Percentiles rank a stretch among this genome's conserved stretches.
These are phyloP conservation scores for Anadara kagoshimensis DNA, from an alignment of 1,140 invertebrate genomes.

Conservation along the genomic window DNA sequence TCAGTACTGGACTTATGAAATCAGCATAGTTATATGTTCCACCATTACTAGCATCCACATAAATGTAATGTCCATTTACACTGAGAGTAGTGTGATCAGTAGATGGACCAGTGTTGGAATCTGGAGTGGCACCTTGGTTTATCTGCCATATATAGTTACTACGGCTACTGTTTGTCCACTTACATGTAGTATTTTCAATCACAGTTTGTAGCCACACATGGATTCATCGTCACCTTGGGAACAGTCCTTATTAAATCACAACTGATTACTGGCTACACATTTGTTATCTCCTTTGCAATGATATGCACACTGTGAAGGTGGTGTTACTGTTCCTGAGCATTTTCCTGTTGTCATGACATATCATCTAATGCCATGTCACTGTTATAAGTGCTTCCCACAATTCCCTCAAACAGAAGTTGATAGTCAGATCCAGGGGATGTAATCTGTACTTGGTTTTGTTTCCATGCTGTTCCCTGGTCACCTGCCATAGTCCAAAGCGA, in stretches of 20 bases:
- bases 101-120: conserved; percentile 42
- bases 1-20: conserved; percentile 47
- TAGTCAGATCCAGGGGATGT: conserved; percentile 39
- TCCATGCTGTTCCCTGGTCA: conserved; percentile 61
- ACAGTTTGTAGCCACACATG: conserved; percentile 59
- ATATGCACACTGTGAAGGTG: conserved; percentile 41
- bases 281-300: conserved; percentile 30
- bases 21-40: conserved; percentile 35
- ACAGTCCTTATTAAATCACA: conserved; percentile 68
- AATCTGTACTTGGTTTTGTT: conserved; percentile 48
- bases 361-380: conserved; percentile 70
- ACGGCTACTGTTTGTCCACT: conserved; percentile 46
- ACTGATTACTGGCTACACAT: conserved; percentile 47
- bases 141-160: conserved; percentile 44
- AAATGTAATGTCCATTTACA: conserved; percentile 79
- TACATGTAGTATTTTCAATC: conserved; percentile 56
- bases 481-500: conserved; percentile 54
- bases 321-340: conserved; percentile 42
- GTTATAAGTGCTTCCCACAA: conserved; percentile 42
- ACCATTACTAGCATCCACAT: conserved; percentile 77
- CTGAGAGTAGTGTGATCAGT: conserved; percentile 58
- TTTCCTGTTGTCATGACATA: conserved; percentile 36
- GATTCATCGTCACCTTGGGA: conserved; percentile 63
- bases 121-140: conserved; percentile 41
- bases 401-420: conserved; percentile 54